Base-by-base conservation (phyloP, 2,797 vertebrate genomes). In the Tamandua tetradactyla region DNA sequence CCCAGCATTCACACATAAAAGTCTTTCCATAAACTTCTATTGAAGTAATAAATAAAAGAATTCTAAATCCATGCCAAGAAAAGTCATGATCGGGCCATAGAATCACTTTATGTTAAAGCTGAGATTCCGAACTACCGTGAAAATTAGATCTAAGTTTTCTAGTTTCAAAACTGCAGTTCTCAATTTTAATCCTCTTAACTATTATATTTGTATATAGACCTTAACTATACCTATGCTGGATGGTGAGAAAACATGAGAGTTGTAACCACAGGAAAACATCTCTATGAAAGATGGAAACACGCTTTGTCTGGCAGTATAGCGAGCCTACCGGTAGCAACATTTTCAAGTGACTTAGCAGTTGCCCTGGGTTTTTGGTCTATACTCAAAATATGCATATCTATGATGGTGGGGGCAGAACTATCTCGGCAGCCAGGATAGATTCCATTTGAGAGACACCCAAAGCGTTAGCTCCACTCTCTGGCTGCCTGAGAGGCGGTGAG, bases 1-100 rank as follows among this genome's bases (percentile, higher is more conserved):
- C 89, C 91, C 7, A 44, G 71, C 42, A 61, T 91, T 93, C 64
- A 69, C 37, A 37, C 59, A 66, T 44, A 42, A 93, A 91, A 79
- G 30, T 2, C 74, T 94, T 93, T 94, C 64, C 6, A 20, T 52
- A 90, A 84, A 76, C 55, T 27, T 88, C 68, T 40, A 14, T 69
- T 40, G 47, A 59, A 49, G 35, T 17, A 22, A 91, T 61, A 5
- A 64, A 62, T 52, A 55, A n/a, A 40, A 88, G 52, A 37, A 71
- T 27, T 30, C 23, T 44, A 61, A 74, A 59, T 64, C 37, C 44
- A 44, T 2, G 47, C 35, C 61, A 69, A 59, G 69, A 10, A 44
- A 92, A 75, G 30, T 0, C 12, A n/a, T 6, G 9, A 5, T 47
- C 44, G 25, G 18, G 7, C 10, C 61, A 12, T 22, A 35, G 30